phyloP scores from a whole-genome alignment of 2,113 vertebrate genomes.

The Hirundichthys speculiger region DNA sequence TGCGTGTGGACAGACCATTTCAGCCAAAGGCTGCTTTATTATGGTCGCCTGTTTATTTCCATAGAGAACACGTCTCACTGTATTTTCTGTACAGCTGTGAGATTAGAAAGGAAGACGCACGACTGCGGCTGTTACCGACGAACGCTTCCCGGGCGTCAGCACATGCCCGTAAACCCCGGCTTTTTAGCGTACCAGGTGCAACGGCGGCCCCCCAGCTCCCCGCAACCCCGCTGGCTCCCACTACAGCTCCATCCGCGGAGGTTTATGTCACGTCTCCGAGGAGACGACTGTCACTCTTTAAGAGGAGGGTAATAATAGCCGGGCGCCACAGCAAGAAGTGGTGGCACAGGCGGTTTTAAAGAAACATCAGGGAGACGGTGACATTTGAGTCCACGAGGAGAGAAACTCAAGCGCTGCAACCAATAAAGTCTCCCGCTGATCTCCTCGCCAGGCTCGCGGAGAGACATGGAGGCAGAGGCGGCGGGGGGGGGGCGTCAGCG shows the following conservation, averaged over 20 bases:
- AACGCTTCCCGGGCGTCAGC: conserved; percentile 20
- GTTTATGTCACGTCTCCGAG: conserved; percentile 77
- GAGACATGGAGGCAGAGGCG: conserved; percentile 24
- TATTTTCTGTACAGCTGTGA: conserved; percentile 55
- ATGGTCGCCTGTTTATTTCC: conserved; percentile 71
- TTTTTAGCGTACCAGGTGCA: too few species aligned
- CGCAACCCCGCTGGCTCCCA: conserved; percentile 68
- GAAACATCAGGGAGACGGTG: conserved; percentile 80
- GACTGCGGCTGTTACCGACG: conserved; percentile 16
- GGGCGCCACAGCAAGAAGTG: conserved; percentile 72
- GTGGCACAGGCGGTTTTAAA: conserved; percentile 76
- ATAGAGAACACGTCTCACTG: conserved; percentile 54
- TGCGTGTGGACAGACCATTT: conserved; percentile 78
- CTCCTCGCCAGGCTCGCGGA: conserved; percentile 65
- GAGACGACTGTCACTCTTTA: conserved; percentile 82
- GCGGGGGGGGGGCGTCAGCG: conserved; percentile 59
- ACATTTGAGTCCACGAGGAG: conserved; percentile 80
- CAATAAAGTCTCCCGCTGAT: conserved; percentile 76
- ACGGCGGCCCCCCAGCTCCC: conserved; percentile 36
- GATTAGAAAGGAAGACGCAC: conserved; percentile 27
- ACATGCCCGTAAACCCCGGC: conserved; percentile 7
- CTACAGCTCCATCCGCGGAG: conserved; percentile 71
- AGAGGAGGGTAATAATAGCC: conserved; percentile 84
- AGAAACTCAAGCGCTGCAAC: conserved; percentile 74
- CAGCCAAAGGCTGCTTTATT: conserved; percentile 73